These are phyloP conservation scores for Ochropleura leucogaster DNA, from an alignment of 2,888 invertebrate genomes.

Conservation along the genomic window DNA sequence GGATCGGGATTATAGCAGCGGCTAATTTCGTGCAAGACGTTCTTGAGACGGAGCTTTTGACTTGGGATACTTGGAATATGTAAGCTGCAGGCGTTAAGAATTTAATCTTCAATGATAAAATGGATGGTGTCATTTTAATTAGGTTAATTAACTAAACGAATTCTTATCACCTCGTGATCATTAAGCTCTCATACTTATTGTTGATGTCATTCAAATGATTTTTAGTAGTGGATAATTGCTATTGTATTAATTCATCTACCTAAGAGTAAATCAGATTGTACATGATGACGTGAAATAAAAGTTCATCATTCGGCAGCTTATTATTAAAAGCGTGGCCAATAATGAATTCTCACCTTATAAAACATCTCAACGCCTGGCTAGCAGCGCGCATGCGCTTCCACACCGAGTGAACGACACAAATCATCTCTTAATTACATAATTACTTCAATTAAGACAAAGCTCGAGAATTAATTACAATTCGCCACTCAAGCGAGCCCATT, in stretches of 20 bases:
- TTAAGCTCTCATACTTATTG: neutral
- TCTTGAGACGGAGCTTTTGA: conserved; percentile 52
- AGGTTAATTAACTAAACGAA: neutral
- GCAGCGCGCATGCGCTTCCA: conserved; percentile 40
- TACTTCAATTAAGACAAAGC: conserved; percentile 70
- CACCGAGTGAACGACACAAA: conserved; percentile 61
- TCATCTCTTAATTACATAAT: conserved; percentile 76
- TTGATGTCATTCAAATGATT: neutral
- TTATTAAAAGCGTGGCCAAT: conserved; percentile 19
- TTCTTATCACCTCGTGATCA: neutral
- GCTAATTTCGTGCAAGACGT: conserved; percentile 70
- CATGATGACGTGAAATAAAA: neutral
- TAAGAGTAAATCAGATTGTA: neutral
- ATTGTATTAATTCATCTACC: neutral
- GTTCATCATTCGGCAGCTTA: neutral
- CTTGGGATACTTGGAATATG: conserved; percentile 53
- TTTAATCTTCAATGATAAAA: conserved; percentile 22
- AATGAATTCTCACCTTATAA: conserved; percentile 47
- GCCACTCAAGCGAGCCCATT: conserved; percentile 63
- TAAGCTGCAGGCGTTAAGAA: conserved; percentile 54
- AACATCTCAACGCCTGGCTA: conserved; percentile 13
- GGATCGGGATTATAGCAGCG: conserved; percentile 65
- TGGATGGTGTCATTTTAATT: conserved; percentile 4
- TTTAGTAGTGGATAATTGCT: neutral
- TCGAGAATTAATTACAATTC: conserved; percentile 70